Percentiles rank a stretch among this genome's conserved stretches.
These are phyloP conservation scores for Caenorhabditis tropicalis DNA, from an alignment of 1,140 invertebrate species.

Conservation along the genomic window DNA sequence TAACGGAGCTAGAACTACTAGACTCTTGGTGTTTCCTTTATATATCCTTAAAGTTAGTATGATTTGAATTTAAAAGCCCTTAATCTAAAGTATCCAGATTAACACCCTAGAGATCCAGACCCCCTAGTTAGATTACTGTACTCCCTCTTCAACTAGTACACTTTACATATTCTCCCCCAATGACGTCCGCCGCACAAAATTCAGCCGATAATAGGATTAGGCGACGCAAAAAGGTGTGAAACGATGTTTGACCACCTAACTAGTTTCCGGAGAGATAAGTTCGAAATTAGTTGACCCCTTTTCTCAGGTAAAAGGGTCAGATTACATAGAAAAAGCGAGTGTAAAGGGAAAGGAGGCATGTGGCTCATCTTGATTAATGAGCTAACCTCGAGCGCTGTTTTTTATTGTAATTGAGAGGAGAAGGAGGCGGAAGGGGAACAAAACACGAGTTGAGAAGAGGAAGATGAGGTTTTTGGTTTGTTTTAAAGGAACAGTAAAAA, in stretches of 20 bases:
- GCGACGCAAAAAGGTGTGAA: not conserved
- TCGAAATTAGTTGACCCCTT: too few relatives aligned
- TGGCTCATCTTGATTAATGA: slow-evolving; percentile 2
- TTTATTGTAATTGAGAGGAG: not conserved
- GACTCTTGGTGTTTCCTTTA: too few relatives aligned
- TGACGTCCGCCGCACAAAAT: not conserved
- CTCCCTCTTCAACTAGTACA: not conserved
- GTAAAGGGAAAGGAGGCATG: not conserved
- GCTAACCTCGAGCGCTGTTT: not conserved
- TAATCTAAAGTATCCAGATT: too few relatives aligned
- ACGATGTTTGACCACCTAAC: not conserved
- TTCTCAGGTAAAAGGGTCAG: not conserved
- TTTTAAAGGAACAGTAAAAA: not conserved
- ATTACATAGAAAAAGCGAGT: not conserved
- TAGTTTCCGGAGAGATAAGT: not conserved
- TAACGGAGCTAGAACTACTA: too few relatives aligned
- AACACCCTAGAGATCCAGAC: too few relatives aligned
- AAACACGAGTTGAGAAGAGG: not conserved
- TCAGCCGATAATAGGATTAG: not conserved
- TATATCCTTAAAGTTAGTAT: too few relatives aligned
- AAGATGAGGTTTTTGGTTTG: not conserved
- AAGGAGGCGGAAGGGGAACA: not conserved
- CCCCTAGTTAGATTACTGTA: too few relatives aligned
- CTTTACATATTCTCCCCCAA: not conserved
- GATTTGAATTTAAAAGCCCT: too few relatives aligned